A percentile compares a stretch with the other conserved stretches of the same genome.
Conservation (phyloP, 2,797 vertebrate species). For the Phylloscopus collybita region DNA sequence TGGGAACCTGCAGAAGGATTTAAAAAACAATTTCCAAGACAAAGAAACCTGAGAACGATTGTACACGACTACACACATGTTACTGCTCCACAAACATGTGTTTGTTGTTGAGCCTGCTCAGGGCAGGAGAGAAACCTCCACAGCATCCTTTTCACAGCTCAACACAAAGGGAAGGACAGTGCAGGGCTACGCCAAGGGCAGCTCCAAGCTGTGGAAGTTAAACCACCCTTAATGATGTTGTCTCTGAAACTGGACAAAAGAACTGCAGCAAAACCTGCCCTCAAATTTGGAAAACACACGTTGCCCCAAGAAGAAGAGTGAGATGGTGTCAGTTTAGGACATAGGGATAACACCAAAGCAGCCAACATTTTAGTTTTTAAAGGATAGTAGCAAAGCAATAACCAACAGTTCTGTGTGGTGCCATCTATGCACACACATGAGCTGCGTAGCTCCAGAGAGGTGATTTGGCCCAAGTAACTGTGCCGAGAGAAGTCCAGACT, state of each 20-base stretch:
- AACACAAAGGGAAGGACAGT: not conserved
- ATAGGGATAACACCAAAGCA: not conserved
- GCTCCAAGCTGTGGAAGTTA: not conserved
- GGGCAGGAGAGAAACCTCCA: not conserved
- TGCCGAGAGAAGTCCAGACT: not conserved
- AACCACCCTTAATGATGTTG: not conserved
- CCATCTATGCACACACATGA: accelerated
- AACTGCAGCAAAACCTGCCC: not conserved
- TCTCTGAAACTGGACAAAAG: not conserved
- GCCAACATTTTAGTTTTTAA: not conserved
- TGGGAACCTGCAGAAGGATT: not conserved
- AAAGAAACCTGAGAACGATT: not conserved
- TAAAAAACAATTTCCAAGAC: not conserved
- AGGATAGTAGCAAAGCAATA: not conserved
- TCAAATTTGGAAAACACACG: not conserved
- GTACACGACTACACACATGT: accelerated
- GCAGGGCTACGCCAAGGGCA: not conserved
- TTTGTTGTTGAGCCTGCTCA: not conserved
- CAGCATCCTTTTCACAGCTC: not conserved
- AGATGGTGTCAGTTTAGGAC: not conserved
- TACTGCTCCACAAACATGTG: not conserved
- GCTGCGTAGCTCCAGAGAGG: not conserved
- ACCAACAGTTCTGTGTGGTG: not conserved
- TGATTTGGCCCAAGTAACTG: not conserved
- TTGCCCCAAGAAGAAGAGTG: not conserved